phyloP scores from a whole-genome alignment of 2,888 invertebrate genomes.

The Choristoneura rosaceana region DNA sequence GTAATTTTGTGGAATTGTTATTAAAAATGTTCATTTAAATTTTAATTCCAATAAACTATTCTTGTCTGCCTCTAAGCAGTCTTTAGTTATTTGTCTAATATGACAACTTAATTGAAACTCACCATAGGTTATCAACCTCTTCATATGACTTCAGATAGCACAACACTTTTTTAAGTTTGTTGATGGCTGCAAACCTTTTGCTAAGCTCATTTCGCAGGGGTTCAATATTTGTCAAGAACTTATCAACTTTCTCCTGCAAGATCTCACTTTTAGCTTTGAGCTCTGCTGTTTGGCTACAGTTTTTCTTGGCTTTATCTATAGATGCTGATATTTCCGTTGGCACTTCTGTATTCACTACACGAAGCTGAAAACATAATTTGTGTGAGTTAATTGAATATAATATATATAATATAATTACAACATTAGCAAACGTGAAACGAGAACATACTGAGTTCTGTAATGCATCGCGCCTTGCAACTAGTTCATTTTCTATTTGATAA shows the following conservation, averaged over 20 bases:
- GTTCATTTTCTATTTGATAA: slow-evolving; percentile 64
- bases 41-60: too few relatives aligned
- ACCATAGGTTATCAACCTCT: slow-evolving; percentile 90
- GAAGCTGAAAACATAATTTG: slow-evolving; percentile 78
- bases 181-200: slow-evolving; percentile 74
- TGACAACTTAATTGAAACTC: slow-evolving; percentile 42
- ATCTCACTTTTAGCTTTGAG: slow-evolving; percentile 79
- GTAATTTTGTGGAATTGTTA: too few relatives aligned
- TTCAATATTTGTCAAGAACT: slow-evolving; percentile 70
- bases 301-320: slow-evolving; percentile 86
- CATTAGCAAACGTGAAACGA: slow-evolving; percentile 13
- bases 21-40: too few relatives aligned
- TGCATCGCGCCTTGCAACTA: slow-evolving; percentile 58
- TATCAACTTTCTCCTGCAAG: slow-evolving; percentile 68
- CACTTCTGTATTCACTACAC: slow-evolving; percentile 87
- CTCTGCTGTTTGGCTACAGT: slow-evolving; percentile 77
- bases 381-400: background rate
- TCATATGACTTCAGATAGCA: slow-evolving; percentile 89
- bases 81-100: too few relatives aligned
- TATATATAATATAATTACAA: too few relatives aligned
- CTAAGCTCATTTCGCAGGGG: slow-evolving; percentile 77
- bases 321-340: slow-evolving; percentile 87
- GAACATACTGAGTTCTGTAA: slow-evolving; percentile 64
- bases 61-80: too few relatives aligned
- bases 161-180: slow-evolving; percentile 85